Evolutionary conservation across 1,140 invertebrate species (phyloP), one percentile per base, ranked within the genome.

Genomic region (Drosophila sechellia): DNA sequence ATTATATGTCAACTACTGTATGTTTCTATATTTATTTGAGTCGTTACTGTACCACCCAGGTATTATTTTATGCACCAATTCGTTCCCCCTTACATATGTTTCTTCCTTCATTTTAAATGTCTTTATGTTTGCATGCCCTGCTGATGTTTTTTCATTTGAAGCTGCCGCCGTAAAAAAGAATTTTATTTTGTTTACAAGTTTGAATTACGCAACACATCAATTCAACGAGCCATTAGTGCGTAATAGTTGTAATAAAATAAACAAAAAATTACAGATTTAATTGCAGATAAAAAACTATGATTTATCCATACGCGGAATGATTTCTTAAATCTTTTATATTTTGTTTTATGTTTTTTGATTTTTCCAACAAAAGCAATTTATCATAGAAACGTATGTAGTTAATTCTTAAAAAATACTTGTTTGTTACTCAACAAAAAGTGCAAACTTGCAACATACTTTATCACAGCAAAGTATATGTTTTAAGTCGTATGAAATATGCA

Each of bases 1-100:
- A 52, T 22, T 31, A 68, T 50, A 65, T 65, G 27, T 17, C 35
- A 34, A 42, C 59, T 45, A 53, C 64, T 49, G 40, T 72, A 25
- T 35, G 17, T 43, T 37, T 20, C 50, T n/a, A 15, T 12, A 17
- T 10, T 20, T 31, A 27, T 20, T 15, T 20, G 10, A 25, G 11
- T 10, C 10, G 4, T 37, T 31, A 22, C 17, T 35, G 1, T 17
- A 17, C 27, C 27, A n/a, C 27, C 25, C n/a, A 11, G 6, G n/a
- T 3, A 10, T 15, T 10, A 11, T 46, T 22, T 22, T 13, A 46
- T 4, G 1, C 12, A 5, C 20, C 43, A 46, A 27, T n/a, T 45
- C 0, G 42, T 17, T 13, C 12, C 45, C 22, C 22, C 12, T 4
- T 2, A 31, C 20, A 31, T 31, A 10, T 31, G 22, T 6, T 3